Base-by-base conservation (phyloP, 23 tunicate species). In the Clavelina lepadiformis region DNA sequence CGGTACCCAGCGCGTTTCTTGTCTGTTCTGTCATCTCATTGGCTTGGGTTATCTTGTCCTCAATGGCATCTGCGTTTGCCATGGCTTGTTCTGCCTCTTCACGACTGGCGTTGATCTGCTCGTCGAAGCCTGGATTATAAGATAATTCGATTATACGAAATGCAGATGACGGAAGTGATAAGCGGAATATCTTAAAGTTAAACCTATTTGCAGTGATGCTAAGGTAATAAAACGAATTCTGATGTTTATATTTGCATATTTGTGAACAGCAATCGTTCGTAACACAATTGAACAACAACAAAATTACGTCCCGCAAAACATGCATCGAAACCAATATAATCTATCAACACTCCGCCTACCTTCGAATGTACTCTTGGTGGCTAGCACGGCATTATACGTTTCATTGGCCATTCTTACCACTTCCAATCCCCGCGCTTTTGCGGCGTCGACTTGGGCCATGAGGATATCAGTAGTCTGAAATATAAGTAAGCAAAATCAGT, bases 401-500 rank as follows among this genome's bases (percentile, higher is more conserved):
- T 67, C 71, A 54, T 89, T 75, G 5, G 83, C 97, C 13, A 31
- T 56, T 26, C 24, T 56, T 18, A 81, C 89, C 15, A 89, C 88
- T n/a, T 64, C 78, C 46, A 19, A 28, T 18, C 71, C 89, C 0
- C 32, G 56, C 37, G 63, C 51, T 35, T 67, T 19, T 2, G 81
- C 78, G 33, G 67, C 46, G 83, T 89, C 67, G 5, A 72, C 83
- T 56, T 81, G 83, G 3, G 97, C 97, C 4, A 85, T 45, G 41
- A 89, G 52, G 67, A 53, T 66, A 41, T 81, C 97, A 0, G 85
- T 81, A 23, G 80, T 76, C 97, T 89, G 81, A 23, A 51, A 33
- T 24, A 27, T 21, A 65, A 67, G 18, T 23, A 25, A n/a, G n/a
- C n/a, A n/a, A n/a, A n/a, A n/a, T n/a, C n/a, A n/a, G n/a, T n/a